Evolutionary conservation across 2,888 invertebrate genomes (phyloP).

Genomic region (Linnaemya vulpina): DNA sequence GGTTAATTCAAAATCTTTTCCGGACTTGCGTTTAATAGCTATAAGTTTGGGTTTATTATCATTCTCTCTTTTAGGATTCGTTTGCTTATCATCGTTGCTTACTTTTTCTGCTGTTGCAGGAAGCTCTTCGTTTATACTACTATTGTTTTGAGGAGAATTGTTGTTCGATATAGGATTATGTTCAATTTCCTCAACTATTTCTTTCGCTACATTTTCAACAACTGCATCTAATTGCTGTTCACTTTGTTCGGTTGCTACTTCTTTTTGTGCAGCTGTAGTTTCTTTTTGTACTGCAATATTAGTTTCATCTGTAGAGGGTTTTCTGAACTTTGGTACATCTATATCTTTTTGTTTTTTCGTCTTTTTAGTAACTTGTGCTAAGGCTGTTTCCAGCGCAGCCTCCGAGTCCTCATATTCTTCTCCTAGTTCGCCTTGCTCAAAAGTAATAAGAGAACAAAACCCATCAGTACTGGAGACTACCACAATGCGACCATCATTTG

Average conservation of each 20-base stretch:
- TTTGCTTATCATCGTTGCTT: no score
- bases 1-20: no score
- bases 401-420: slow-evolving; percentile 80
- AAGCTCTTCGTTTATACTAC: no score
- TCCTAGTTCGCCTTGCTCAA: slow-evolving; percentile 89
- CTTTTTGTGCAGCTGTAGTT: slow-evolving; percentile 2
- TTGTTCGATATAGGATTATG: neutral
- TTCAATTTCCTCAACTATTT: neutral
- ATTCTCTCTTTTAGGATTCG: slow-evolving; percentile 28
- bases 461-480: slow-evolving; percentile 94
- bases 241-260: neutral
- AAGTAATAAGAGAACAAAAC: slow-evolving; percentile 92
- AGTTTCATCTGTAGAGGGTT: slow-evolving; percentile 74
- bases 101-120: no score
- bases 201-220: slow-evolving; percentile 21
- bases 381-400: slow-evolving; percentile 79
- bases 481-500: slow-evolving; percentile 89
- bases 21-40: no score
- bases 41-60: slow-evolving; percentile 47
- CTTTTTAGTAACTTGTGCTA: slow-evolving; percentile 73
- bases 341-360: slow-evolving; percentile 75
- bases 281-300: slow-evolving; percentile 31
- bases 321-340: slow-evolving; percentile 65
- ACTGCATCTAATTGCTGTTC: slow-evolving; percentile 43
- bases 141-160: no score